Evolutionary conservation across 2,888 invertebrate species (phyloP).

Genomic region (Archips crataeganus): DNA sequence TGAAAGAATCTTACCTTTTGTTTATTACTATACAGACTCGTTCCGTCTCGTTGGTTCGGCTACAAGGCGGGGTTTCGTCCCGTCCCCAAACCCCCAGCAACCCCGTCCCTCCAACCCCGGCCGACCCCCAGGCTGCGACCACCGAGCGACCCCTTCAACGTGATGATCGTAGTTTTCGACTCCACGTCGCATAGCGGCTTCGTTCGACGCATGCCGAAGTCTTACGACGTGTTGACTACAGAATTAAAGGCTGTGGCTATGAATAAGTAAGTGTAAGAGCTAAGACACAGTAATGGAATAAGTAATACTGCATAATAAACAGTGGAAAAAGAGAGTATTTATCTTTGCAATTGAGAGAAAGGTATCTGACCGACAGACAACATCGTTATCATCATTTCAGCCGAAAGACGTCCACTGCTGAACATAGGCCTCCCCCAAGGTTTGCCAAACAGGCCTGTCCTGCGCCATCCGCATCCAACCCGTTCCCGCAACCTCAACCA

Average conservation of each 20-base stretch:
- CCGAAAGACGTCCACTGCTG: no score
- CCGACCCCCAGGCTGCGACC: background rate
- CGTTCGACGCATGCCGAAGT: conserved; percentile 91
- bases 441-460: no score
- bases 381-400: no score
- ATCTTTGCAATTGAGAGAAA: no score
- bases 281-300: no score
- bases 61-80: conserved; percentile 10
- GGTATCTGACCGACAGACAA: no score
- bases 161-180: conserved; percentile 1
- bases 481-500: no score
- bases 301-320: no score
- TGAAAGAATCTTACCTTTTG: background rate
- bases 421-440: no score
- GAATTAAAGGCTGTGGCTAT: conserved; percentile 87
- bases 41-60: conserved; percentile 3
- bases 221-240: conserved; percentile 89
- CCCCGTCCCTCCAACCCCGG: background rate
- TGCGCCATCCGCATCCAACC: no score
- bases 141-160: background rate
- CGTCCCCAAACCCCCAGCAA: background rate
- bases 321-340: no score
- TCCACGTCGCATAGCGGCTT: conserved; percentile 4
- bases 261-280: conserved; percentile 83
- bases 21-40: background rate